Evolutionary conservation across 53 echinoderm and acorn worm genomes (phyloP).

Genomic region (Luidia sarsii): DNA sequence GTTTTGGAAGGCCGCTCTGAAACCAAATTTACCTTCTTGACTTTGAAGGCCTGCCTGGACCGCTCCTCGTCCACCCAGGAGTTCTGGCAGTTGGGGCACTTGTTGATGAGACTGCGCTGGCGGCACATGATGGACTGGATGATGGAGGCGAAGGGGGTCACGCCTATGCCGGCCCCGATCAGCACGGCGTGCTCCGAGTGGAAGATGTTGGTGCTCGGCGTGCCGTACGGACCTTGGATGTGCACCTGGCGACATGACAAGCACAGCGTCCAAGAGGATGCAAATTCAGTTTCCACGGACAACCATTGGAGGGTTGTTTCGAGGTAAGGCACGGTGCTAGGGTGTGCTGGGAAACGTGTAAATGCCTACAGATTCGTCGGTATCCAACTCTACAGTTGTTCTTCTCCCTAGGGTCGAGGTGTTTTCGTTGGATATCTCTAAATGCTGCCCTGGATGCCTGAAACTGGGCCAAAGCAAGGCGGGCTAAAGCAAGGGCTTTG

Average conservation of each 20-base stretch:
- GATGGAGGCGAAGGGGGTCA: conserved; percentile 79
- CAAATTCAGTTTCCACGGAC: too few relatives aligned
- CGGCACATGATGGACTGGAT: conserved; percentile 69
- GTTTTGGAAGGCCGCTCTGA: not conserved
- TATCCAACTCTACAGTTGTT: too few relatives aligned
- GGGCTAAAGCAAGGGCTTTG: too few relatives aligned
- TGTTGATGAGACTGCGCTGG: conserved; percentile 40
- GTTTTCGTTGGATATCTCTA: too few relatives aligned
- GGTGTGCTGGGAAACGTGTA: too few relatives aligned
- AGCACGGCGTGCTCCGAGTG: conserved; percentile 79
- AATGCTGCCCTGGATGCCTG: too few relatives aligned
- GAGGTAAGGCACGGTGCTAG: too few relatives aligned
- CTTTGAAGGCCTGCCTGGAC: conserved; percentile 8
- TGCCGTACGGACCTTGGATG: conserved; percentile 76
- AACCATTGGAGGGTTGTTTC: too few relatives aligned
- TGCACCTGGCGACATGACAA: conserved; percentile 47
- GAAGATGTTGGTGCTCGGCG: conserved; percentile 68
- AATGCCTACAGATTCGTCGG: too few relatives aligned
- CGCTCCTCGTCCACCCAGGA: conserved; percentile 61
- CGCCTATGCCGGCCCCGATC: conserved; percentile 81
- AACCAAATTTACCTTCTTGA: conserved; percentile 29
- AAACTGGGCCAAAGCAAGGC: too few relatives aligned
- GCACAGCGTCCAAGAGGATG: too few relatives aligned
- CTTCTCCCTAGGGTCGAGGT: too few relatives aligned
- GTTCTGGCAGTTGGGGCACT: conserved; percentile 63